Conservation (phyloP, 2,797 vertebrate genomes). For the Zonotrichia albicollis region DNA sequence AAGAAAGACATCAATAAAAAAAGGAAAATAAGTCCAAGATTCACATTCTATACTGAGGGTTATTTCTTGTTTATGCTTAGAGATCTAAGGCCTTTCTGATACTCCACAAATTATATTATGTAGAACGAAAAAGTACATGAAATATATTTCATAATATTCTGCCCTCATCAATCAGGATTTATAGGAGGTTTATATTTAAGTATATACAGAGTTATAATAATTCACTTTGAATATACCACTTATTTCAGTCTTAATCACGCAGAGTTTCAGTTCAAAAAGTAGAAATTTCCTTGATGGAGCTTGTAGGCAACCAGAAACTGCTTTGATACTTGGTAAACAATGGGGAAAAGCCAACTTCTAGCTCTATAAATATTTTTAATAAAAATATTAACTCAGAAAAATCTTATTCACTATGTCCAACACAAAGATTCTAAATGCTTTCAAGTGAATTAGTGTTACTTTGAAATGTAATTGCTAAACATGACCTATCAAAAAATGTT, state of each 20-base stretch:
- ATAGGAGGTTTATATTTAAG: neutral
- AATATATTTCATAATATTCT: neutral
- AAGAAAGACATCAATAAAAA: neutral
- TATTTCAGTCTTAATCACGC: neutral
- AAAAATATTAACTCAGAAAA: neutral
- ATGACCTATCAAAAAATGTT: neutral
- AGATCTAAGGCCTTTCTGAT: neutral
- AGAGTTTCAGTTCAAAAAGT: neutral
- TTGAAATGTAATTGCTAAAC: neutral
- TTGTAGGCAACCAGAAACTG: neutral
- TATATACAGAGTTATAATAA: neutral
- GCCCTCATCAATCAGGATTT: neutral
- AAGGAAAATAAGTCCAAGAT: neutral
- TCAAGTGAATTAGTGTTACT: neutral
- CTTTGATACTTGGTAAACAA: neutral
- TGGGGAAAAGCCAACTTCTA: rapidly evolving
- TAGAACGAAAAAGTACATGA: rapidly evolving
- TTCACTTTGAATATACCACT: neutral
- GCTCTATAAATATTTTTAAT: neutral
- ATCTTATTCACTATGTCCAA: neutral
- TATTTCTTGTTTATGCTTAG: neutral
- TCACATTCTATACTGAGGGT: neutral
- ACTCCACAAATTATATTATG: neutral
- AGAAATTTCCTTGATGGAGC: neutral
- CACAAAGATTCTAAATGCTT: neutral